These are phyloP conservation scores for Microctonus hyperodae DNA, from an alignment of 2,888 invertebrate species.

Conservation along the genomic window DNA sequence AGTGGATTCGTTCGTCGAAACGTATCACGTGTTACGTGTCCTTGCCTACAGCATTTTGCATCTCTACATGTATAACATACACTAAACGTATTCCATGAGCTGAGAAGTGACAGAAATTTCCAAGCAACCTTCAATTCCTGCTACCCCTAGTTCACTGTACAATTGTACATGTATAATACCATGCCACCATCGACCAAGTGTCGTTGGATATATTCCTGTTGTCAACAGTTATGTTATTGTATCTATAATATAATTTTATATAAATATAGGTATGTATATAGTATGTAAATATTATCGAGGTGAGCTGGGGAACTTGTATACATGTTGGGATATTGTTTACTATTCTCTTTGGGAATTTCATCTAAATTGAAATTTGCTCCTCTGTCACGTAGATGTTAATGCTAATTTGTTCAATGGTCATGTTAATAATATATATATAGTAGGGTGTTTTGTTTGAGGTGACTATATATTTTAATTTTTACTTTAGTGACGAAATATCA, in stretches of 20 bases:
- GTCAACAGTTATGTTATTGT: no score
- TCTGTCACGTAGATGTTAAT: constrained; percentile 2
- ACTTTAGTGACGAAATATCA: no score
- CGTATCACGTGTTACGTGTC: constrained; percentile 44
- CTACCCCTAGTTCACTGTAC: neutral
- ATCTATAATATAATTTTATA: no score
- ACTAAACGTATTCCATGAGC: constrained; percentile 27
- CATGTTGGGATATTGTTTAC: neutral
- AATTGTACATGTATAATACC: no score
- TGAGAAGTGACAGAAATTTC: constrained; percentile 38
- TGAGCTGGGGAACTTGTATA: constrained; percentile 37
- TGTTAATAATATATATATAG: neutral
- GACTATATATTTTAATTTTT: no score
- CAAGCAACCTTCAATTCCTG: constrained; percentile 12
- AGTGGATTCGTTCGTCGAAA: constrained; percentile 45
- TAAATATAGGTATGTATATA: no score
- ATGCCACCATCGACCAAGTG: neutral
- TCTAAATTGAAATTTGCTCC: constrained; percentile 28
- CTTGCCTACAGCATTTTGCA: constrained; percentile 11
- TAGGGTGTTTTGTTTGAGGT: no score
- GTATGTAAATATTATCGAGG: constrained; percentile 38
- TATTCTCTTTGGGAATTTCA: constrained; percentile 27
- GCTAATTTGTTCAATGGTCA: constrained; percentile 1
- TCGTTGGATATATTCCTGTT: neutral
- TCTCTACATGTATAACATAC: neutral